Base-by-base conservation (phyloP, 1,140 invertebrate genomes). In the Daktulosphaira vitifoliae region DNA sequence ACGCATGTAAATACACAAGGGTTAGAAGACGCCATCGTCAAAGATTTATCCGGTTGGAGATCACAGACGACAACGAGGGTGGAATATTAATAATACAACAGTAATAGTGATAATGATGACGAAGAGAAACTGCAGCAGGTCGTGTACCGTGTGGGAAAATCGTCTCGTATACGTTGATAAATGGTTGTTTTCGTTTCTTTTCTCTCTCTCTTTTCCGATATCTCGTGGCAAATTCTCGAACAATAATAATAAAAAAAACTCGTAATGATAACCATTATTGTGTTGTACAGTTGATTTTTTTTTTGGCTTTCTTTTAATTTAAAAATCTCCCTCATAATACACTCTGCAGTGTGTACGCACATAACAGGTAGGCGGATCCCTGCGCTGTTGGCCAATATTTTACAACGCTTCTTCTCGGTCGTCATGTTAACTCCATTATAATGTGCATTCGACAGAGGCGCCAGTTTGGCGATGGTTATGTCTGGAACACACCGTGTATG, bases 241-340 rank as follows among this genome's bases (percentile, higher is more conserved):
- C 39, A 16, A 29, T 11, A 15, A 29, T 25, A 33, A 33, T 15
- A 11, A 37, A 59, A n/a, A 62, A 26, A 48, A 48, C 25, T 46
- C 25, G 44, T 59, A 59, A 59, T 59, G 39, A 39, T 59, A 42
- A 59, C 44, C 42, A 59, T 42, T 26, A 39, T 22, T 39, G 5
- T 54, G 22, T 52, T 54, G 13, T 56, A 42, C 29, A 33, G 16
- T 44, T n/a, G 11, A 44, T 37, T 37, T 52, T 37, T 44, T 33
- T 62, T 62, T 62, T 44, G 54, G 54, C 54, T 62, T 62, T 62
- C 56, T 38, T 62, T 62, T 62, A 62, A 62, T 62, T 62, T 62
- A 62, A 62, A 62, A 62, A 62, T 62, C 39, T 33, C 56, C 42
- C 56, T n/a, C 26, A 1, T 20, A 20, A 9, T 22, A 56, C 29